These are phyloP conservation scores for Brachyptera putata DNA, from an alignment of 2,888 invertebrate species.

Conservation along the genomic window DNA sequence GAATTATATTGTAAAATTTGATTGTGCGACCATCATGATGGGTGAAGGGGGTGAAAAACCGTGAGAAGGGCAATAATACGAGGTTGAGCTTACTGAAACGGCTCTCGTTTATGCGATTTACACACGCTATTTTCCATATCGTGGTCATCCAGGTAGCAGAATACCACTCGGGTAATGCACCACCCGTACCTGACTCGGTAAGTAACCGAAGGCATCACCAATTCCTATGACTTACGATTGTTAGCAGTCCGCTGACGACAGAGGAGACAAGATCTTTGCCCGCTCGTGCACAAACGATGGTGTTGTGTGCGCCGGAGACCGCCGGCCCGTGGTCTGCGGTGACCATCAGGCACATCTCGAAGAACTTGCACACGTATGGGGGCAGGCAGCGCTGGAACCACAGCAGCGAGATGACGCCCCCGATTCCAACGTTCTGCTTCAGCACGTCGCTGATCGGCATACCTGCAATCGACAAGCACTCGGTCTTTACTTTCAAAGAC, in stretches of 20 bases:
- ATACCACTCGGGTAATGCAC: no score
- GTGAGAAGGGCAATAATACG: no score
- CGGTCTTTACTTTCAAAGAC: no score
- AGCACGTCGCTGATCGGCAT: conserved; percentile 74
- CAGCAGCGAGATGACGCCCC: conserved; percentile 92
- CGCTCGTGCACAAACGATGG: conserved; percentile 94
- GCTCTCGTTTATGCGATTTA: no score
- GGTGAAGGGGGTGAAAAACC: no score
- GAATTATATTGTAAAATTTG: no score
- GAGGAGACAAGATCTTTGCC: conserved; percentile 97
- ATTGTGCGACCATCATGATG: no score
- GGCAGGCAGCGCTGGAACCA: conserved; percentile 99
- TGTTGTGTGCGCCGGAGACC: conserved; percentile 97
- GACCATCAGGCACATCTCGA: conserved; percentile 98
- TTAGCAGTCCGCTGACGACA: conserved; percentile 91
- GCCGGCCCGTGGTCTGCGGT: conserved; percentile 99
- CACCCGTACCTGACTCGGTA: no score
- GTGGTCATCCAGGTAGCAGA: no score
- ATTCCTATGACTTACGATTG: conserved; percentile 93
- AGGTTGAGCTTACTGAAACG: no score
- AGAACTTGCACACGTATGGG: conserved; percentile 90
- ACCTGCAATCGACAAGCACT: conserved; percentile 44
- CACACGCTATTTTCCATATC: no score
- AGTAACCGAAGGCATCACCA: no score
- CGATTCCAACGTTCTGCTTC: conserved; percentile 93